phyloP scores from a whole-genome alignment of 1,140 invertebrate genomes.

The Anthonomus grandis region DNA sequence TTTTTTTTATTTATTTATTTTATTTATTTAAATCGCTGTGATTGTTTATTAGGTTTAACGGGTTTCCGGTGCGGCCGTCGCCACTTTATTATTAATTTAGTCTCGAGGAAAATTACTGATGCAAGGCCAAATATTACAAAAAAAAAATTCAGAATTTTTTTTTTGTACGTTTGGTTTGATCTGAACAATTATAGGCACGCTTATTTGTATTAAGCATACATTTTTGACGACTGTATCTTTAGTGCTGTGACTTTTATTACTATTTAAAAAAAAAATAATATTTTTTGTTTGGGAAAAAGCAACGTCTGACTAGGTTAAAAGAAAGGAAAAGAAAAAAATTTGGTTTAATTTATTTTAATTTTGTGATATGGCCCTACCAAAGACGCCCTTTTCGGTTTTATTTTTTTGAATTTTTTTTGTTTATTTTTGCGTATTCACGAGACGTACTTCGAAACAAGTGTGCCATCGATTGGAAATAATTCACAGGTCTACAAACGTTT shows the following conservation, averaged over 20 bases:
- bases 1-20: conserved; percentile 29
- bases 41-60: conserved; percentile 21
- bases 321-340: no score
- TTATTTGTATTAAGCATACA: conserved; percentile 39
- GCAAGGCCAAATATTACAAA: neutral
- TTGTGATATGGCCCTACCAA: conserved; percentile 47
- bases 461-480: no score
- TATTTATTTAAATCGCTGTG: conserved; percentile 30
- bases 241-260: conserved; percentile 44
- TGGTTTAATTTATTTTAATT: conserved; percentile 36
- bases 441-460: no score
- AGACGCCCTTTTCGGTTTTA: conserved; percentile 37
- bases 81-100: no score
- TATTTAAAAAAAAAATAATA: conserved; percentile 25
- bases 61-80: no score
- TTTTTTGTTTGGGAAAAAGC: conserved; percentile 32
- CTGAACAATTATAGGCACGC: conserved; percentile 41
- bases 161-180: conserved; percentile 28
- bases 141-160: neutral
- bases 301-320: conserved; percentile 44
- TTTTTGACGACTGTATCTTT: conserved; percentile 47
- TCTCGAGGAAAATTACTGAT: no score
- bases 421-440: no score
- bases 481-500: no score
- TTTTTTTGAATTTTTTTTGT: no score